Percentiles rank a stretch among this genome's conserved stretches.
phyloP scores from a whole-genome alignment of 1,140 invertebrate species.

The Geopemphigus sp. region DNA sequence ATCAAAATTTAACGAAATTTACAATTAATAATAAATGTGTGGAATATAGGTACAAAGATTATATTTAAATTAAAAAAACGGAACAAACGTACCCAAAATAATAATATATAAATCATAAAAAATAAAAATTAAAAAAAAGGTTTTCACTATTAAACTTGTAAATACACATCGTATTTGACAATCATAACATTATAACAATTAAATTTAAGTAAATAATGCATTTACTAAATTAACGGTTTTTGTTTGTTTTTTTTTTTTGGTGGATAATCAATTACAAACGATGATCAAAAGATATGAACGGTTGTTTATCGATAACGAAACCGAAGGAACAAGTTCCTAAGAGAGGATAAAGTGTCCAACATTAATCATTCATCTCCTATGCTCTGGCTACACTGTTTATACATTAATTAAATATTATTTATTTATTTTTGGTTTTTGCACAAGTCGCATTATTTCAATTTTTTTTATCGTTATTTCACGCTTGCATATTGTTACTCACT shows the following conservation, averaged over 20 bases:
- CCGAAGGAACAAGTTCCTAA: too few relatives aligned
- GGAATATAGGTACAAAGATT: too few relatives aligned
- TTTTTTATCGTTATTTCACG: not conserved
- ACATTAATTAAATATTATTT: conserved; percentile 27
- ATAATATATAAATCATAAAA: not conserved
- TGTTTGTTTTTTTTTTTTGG: not conserved
- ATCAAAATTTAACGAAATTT: too few relatives aligned
- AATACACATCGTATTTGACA: too few relatives aligned
- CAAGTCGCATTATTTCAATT: not conserved
- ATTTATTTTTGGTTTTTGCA: not conserved
- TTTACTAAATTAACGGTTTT: conserved; percentile 39
- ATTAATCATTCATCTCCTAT: not conserved
- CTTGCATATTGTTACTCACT: not conserved
- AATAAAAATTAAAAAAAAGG: too few relatives aligned
- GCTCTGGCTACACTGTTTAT: not conserved
- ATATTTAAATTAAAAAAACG: too few relatives aligned
- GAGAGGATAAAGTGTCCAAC: not conserved
- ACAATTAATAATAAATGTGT: too few relatives aligned
- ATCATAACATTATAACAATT: not conserved
- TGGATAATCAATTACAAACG: not conserved
- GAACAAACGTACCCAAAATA: not conserved
- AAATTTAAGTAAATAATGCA: not conserved
- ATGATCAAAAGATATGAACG: conserved; percentile 7
- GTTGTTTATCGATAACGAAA: too few relatives aligned
- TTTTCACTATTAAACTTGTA: too few relatives aligned